These are phyloP conservation scores for Eustalomyia histrio DNA, from an alignment of 2,888 invertebrate species.

Conservation along the genomic window DNA sequence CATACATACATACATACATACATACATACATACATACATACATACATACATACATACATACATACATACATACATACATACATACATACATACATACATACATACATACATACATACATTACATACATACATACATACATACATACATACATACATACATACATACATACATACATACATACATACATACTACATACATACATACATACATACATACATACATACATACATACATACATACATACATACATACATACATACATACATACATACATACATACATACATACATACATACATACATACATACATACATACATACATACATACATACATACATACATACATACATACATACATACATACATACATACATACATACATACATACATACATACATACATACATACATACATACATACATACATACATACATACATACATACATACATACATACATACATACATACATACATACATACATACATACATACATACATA, in stretches of 20 bases:
- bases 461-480: too few species aligned
- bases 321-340: background rate
- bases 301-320: constrained; percentile 1
- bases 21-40: constrained; percentile 3
- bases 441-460: background rate
- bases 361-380: constrained; percentile 3
- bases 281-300: constrained; percentile 3
- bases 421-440: background rate
- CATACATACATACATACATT: constrained; percentile 3
- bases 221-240: constrained; percentile 3
- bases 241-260: constrained; percentile 3
- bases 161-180: constrained; percentile 3
- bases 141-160: constrained; percentile 3
- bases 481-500: background rate
- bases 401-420: constrained; percentile 1
- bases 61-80: constrained; percentile 3
- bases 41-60: background rate
- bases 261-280: constrained; percentile 3
- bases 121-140: constrained; percentile 3
- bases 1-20: constrained; percentile 3
- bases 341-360: constrained; percentile 3
- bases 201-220: constrained; percentile 1
- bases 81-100: constrained; percentile 1
- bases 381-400: constrained; percentile 3
- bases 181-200: constrained; percentile 3